These are phyloP conservation scores for Morpho helenor DNA, from an alignment of 2,888 invertebrate species.

Conservation along the genomic window DNA sequence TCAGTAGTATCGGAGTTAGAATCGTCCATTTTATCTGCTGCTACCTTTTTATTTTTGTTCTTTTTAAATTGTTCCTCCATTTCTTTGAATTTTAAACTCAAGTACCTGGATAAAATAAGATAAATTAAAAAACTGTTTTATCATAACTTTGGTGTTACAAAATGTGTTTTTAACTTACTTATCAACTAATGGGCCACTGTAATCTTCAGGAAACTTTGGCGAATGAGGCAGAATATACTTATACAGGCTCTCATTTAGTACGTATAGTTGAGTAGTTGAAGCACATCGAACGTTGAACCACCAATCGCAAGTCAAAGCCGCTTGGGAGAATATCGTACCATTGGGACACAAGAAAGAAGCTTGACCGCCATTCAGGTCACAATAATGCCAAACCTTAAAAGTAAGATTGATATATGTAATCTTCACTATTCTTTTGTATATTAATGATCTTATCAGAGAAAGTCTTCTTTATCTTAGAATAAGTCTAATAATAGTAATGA, in stretches of 20 bases:
- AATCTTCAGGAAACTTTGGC: constrained; percentile 94
- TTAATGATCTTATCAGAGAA: no score
- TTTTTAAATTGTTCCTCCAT: constrained; percentile 90
- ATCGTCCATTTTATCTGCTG: constrained; percentile 36
- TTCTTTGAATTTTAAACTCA: constrained; percentile 91
- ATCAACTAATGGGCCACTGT: constrained; percentile 92
- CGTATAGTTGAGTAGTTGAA: constrained; percentile 90
- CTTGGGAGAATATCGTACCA: constrained; percentile 94
- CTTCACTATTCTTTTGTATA: no score
- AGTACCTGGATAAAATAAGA: constrained; percentile 77
- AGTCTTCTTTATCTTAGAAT: not conserved
- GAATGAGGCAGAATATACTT: constrained; percentile 92
- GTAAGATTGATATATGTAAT: not conserved
- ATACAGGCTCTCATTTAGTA: constrained; percentile 92
- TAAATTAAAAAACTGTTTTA: not conserved
- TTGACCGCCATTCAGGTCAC: constrained; percentile 93
- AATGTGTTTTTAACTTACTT: constrained; percentile 72
- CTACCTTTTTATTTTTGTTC: constrained; percentile 77
- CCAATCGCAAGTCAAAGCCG: constrained; percentile 93
- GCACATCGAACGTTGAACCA: constrained; percentile 95
- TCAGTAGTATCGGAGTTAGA: constrained; percentile 13
- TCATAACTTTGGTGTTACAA: not conserved
- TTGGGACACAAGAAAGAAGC: constrained; percentile 94
- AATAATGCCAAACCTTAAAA: constrained; percentile 93
- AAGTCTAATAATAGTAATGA: not conserved